Evolutionary conservation across 2,113 vertebrate genomes (phyloP), one percentile per base, ranked within the genome.

Genomic region (Hymenochirus boettgeri): DNA sequence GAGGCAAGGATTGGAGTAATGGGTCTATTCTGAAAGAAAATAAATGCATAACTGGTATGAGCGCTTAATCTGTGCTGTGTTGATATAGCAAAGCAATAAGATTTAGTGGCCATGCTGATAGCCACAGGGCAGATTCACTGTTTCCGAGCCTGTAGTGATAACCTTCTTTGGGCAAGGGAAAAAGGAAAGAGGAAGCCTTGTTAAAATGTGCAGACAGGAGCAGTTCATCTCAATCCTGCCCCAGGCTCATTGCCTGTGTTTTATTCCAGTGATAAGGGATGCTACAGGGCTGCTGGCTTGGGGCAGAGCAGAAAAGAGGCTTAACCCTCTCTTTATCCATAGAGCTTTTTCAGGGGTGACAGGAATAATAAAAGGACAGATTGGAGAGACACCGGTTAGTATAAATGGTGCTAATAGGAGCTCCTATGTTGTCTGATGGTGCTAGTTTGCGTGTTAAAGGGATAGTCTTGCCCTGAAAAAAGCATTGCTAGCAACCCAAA

Each of bases 211-310:
- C 56, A 67, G 33, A 59, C 23, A 39, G 19, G 21, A 67, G 35
- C 29, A 37, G 56, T 39, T 33, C 19, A 10, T 18, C 29, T 29
- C 12, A 56, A 67, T 6, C 56, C 64, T 27, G 64, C 64, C 64
- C 48, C 47, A 59, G 64, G 64, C 64, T 52, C 64, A 51, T 37
- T 52, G 64, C 46, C 64, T 67, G 55, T 25, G 52, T 52, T 67
- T 67, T 67, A 67, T 67, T 47, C 64, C 56, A 52, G 21, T 52
- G 64, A 67, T 67, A 67, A 67, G 64, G 56, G 24, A 59, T 35
- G 51, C 46, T 67, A 56, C 52, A 52, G 64, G 63, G 64, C 56
- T 67, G 64, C 50, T 51, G 56, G 64, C 64, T 55, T 52, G 35
- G 22, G 47, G 64, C 55, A 42, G 55, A 29, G 64, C 55, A 42